Evolutionary conservation across 2,113 vertebrate genomes (phyloP).

Genomic region (Urocolius indicus): DNA sequence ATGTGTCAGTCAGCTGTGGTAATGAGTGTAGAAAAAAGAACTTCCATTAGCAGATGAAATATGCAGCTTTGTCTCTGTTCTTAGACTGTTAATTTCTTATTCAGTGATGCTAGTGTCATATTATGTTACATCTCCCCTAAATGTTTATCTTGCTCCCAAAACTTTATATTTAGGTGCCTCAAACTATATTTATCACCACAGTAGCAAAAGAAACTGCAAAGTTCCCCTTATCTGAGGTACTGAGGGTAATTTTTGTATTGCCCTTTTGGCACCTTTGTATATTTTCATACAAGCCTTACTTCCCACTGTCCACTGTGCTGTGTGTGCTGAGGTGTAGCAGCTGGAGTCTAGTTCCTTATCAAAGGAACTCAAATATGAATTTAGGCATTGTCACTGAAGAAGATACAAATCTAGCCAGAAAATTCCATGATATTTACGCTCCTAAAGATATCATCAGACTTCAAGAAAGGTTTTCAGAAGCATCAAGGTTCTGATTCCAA

Average conservation of each 20-base stretch:
- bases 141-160: not conserved
- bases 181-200: not conserved
- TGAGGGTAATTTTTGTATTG: not conserved
- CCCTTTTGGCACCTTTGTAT: not conserved
- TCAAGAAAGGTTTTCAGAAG: not conserved
- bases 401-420: not conserved
- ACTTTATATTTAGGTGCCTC: not conserved
- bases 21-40: constrained; percentile 45
- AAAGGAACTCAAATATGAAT: not conserved
- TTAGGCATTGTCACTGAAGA: not conserved
- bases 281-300: not conserved
- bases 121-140: not conserved
- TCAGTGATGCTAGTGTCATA: not conserved
- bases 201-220: not conserved
- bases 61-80: constrained; percentile 31
- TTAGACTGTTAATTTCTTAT: constrained; percentile 46
- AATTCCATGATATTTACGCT: not conserved
- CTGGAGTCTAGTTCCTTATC: not conserved
- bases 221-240: not conserved
- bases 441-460: not conserved
- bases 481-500: not conserved
- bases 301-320: not conserved
- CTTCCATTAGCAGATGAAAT: constrained; percentile 48
- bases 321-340: not conserved
- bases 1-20: constrained; percentile 45